These are phyloP conservation scores for Himantopus leucocephalus DNA, from an alignment of 2,113 vertebrate genomes.

Conservation along the genomic window DNA sequence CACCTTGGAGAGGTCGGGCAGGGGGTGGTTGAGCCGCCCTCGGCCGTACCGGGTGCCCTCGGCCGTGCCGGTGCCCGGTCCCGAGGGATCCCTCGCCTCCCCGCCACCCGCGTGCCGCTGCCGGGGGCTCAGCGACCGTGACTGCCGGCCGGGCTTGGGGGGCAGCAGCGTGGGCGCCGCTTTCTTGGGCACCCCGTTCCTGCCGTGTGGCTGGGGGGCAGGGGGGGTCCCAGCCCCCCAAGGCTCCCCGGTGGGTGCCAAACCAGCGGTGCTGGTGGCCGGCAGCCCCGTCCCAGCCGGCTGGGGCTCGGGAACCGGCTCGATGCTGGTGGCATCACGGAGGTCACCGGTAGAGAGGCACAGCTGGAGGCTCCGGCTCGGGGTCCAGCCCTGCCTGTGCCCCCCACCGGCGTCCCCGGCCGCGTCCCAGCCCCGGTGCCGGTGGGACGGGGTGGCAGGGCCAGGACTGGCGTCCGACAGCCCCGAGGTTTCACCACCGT, in stretches of 20 bases:
- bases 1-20: slow-evolving; percentile 91
- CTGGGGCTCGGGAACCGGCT: slow-evolving; percentile 61
- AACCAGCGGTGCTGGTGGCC: neutral
- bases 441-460: neutral
- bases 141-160: neutral
- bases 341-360: slow-evolving; percentile 12
- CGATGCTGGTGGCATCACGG: neutral
- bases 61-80: neutral
- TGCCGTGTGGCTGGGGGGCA: neutral
- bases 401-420: neutral
- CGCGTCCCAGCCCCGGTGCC: neutral
- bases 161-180: neutral
- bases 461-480: slow-evolving; percentile 10
- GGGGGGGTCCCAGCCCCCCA: neutral
- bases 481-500: neutral
- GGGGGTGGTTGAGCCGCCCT: slow-evolving; percentile 76
- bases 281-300: neutral
- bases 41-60: slow-evolving; percentile 71
- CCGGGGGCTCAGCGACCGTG: neutral
- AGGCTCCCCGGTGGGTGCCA: neutral
- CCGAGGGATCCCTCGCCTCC: neutral
- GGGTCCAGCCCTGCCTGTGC: neutral
- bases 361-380: neutral
- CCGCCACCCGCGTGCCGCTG: neutral
- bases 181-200: neutral